phyloP scores from a whole-genome alignment of 2,797 vertebrate species.

The Platalea minor region DNA sequence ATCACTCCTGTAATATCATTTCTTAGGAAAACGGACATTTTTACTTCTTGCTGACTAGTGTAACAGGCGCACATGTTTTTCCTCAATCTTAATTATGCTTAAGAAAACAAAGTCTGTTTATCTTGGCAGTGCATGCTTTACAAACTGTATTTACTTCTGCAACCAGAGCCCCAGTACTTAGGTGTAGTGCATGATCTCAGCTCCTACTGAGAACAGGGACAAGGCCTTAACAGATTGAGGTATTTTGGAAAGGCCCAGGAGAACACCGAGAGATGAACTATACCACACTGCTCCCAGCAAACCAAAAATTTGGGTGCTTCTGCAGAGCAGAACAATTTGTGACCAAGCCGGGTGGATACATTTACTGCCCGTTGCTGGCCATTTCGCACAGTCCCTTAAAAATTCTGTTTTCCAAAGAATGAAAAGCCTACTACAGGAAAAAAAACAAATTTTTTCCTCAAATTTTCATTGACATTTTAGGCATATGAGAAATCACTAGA shows the following conservation, averaged over 20 bases:
- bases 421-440: not conserved
- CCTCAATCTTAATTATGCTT: not conserved
- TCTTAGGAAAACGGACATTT: not conserved
- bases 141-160: not conserved
- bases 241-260: not conserved
- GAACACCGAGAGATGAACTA: fast-evolving
- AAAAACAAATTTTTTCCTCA: not conserved
- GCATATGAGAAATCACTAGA: not conserved
- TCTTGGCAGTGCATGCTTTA: not conserved
- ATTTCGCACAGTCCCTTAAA: not conserved
- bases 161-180: not conserved
- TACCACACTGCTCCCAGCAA: not conserved
- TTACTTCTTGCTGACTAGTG: not conserved
- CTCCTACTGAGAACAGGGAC: not conserved
- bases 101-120: not conserved
- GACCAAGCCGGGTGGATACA: not conserved
- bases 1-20: not conserved
- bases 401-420: not conserved
- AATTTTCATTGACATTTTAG: not conserved
- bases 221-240: not conserved
- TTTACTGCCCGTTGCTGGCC: not conserved
- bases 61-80: not conserved
- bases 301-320: not conserved
- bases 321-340: not conserved
- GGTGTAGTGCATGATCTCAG: fast-evolving